A percentile compares a stretch with the other conserved stretches of the same genome.
These are phyloP conservation scores for Aphis gossypii DNA, from an alignment of 1,140 invertebrate genomes.

Conservation along the genomic window DNA sequence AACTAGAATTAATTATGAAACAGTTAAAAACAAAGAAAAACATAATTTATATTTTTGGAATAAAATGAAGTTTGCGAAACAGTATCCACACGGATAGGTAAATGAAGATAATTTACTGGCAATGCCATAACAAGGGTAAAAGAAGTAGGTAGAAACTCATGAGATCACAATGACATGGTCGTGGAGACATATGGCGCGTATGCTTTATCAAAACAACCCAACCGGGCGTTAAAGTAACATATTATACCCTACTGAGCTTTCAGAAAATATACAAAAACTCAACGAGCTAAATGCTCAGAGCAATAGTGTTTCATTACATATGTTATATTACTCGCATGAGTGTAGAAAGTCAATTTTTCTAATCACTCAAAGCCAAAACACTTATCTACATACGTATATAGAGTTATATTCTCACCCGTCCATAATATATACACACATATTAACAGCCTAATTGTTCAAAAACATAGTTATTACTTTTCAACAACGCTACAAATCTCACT, in stretches of 20 bases:
- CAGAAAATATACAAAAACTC: constrained; percentile 4
- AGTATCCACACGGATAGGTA: not conserved
- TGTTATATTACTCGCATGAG: not conserved
- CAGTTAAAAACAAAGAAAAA: not conserved
- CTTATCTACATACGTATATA: not conserved
- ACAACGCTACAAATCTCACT: not conserved
- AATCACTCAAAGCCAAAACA: not conserved
- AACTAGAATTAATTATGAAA: not conserved
- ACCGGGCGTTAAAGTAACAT: not conserved
- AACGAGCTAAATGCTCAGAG: not conserved
- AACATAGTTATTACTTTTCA: not conserved
- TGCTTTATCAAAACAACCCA: not conserved
- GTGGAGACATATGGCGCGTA: not conserved
- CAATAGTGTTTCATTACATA: not conserved
- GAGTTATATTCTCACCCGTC: not conserved
- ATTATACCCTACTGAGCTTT: not conserved
- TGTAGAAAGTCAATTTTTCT: not conserved
- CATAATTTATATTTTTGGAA: not conserved
- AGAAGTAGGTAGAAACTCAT: constrained; percentile 10
- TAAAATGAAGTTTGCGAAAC: not conserved
- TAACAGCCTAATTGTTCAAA: not conserved
- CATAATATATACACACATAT: not conserved
- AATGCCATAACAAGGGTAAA: constrained; percentile 18
- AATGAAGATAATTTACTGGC: not conserved
- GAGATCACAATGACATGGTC: constrained; percentile 31